phyloP scores from a whole-genome alignment of 2,113 vertebrate genomes.

The Heterotis niloticus region DNA sequence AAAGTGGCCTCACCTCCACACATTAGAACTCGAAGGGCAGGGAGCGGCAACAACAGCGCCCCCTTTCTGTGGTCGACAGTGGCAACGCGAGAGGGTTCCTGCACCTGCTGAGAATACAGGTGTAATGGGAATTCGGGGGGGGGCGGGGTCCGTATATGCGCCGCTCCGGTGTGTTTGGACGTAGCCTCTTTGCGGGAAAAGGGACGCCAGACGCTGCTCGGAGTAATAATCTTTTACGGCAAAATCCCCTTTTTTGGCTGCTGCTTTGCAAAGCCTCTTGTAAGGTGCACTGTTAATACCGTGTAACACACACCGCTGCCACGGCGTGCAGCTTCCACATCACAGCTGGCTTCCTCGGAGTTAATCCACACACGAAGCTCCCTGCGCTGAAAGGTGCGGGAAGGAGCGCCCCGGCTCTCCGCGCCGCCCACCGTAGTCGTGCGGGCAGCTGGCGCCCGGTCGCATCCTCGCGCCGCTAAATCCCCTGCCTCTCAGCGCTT shows the following conservation, averaged over 20 bases:
- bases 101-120: not conserved
- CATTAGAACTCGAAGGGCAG: constrained; percentile 23
- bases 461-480: not conserved
- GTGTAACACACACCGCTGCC: too few species aligned
- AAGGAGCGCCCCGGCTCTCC: too few species aligned
- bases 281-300: too few species aligned
- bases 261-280: too few species aligned
- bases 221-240: not conserved
- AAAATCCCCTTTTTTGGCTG: too few species aligned
- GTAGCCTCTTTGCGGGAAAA: not conserved
- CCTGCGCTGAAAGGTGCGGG: too few species aligned
- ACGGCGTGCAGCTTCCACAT: too few species aligned
- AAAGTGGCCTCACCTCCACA: constrained; percentile 44
- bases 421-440: not conserved
- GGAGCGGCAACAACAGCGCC: constrained; percentile 55
- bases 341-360: too few species aligned
- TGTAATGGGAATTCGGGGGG: too few species aligned
- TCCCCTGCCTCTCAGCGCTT: not conserved
- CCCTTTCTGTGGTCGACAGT: constrained; percentile 52
- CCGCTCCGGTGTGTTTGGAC: not conserved
- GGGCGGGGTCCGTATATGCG: not conserved
- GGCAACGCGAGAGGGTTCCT: constrained; percentile 43
- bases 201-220: not conserved
- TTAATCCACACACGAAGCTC: too few species aligned
- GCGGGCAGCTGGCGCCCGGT: too few species aligned